Base-by-base conservation (phyloP, 2,113 vertebrate species). In the Emydocephalus ijimae region DNA sequence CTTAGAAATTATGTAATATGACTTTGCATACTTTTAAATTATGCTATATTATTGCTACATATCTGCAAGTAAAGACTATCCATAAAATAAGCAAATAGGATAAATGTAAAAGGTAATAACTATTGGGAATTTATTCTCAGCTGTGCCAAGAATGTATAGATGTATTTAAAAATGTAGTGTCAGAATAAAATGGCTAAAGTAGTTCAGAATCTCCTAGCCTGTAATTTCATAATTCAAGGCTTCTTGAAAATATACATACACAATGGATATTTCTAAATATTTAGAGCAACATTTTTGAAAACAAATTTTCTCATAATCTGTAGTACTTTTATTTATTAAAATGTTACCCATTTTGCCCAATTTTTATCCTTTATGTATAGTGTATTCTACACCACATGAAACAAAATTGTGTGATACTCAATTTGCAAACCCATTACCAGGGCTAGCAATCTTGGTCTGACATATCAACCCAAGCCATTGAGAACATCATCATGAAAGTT, bases 41-140 rank as follows among this genome's bases (percentile, higher is more conserved):
- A 15, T 50, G 81, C 54, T 91, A 45, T 20, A 23, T 29, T 54
- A 48, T 3, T 23, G 20, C 61, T 64, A n/a, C 11, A n/a, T 64
- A 89, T 94, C 91, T 4, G 0, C 0, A 85, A 94, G 91, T 45
- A 11, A 90, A 95, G 43, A 87, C 96, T 94, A 96, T 0, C 3
- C 89, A 98, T 95, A 98, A 96, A 97, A 94, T 91, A 98, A 94
- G 97, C 97, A 95, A 97, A 93, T 39, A 96, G 95, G 94, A 96
- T 95, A 96, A 96, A 45, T 94, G 97, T 97, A 98, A 97, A 98
- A 96, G 96, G 97, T 97, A 97, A 97, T 97, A 97, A 97, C 97
- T 97, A 97, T 96, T 96, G 96, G 97, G 97, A 95, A 97, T 98
- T 98, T 98, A 98, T 98, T 98, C 97, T 97, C 94, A 21, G 95